A percentile compares a stretch with the other conserved stretches of the same genome.
Conservation (phyloP, 2,888 invertebrate species). For the Leptinotarsa peninsularis region DNA sequence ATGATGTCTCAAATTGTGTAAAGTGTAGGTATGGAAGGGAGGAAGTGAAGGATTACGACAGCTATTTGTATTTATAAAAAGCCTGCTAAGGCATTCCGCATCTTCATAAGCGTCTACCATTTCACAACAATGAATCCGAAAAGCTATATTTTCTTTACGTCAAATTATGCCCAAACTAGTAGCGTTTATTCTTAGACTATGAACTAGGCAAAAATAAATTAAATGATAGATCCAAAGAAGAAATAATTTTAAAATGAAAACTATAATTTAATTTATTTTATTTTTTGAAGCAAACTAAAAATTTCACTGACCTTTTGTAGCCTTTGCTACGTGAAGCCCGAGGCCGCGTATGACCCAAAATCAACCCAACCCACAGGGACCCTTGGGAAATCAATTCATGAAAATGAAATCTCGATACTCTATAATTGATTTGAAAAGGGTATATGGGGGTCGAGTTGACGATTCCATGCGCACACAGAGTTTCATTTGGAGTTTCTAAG, state of each 20-base stretch:
- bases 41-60: slow-evolving; percentile 61
- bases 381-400: slow-evolving; percentile 35
- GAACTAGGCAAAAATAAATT: slow-evolving; percentile 50
- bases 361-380: slow-evolving; percentile 52
- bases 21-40: slow-evolving; percentile 47
- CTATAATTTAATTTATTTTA: slow-evolving; percentile 52
- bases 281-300: slow-evolving; percentile 48
- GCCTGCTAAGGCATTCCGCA: slow-evolving; percentile 64
- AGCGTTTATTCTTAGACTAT: slow-evolving; percentile 37
- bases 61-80: slow-evolving; percentile 58
- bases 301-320: slow-evolving; percentile 65
- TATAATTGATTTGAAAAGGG: slow-evolving; percentile 10
- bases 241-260: neutral
- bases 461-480: slow-evolving; percentile 59
- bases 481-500: slow-evolving; percentile 36
- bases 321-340: slow-evolving; percentile 66
- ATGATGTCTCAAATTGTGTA: slow-evolving; percentile 42
- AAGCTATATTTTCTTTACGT: slow-evolving; percentile 40
- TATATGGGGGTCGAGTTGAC: slow-evolving; percentile 29
- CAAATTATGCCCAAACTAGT: slow-evolving; percentile 53
- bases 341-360: slow-evolving; percentile 58
- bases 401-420: neutral
- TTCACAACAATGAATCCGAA: slow-evolving; percentile 51
- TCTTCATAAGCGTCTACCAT: slow-evolving; percentile 58
- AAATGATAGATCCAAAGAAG: slow-evolving; percentile 37